Evolutionary conservation across 1,140 invertebrate genomes (phyloP).

Genomic region (Drosophila santomea): DNA sequence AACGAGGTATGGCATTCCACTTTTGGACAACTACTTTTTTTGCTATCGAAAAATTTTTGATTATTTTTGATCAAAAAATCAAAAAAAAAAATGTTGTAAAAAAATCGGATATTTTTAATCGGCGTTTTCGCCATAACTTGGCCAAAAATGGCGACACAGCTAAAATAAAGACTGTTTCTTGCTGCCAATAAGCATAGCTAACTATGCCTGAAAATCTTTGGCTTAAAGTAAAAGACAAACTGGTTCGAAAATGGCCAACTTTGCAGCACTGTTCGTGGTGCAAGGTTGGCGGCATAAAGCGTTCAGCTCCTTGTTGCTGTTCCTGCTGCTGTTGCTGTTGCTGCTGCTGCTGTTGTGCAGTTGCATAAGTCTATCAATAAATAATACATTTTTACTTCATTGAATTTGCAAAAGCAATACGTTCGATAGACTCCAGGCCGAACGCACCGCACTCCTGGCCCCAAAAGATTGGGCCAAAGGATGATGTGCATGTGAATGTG

Average conservation of each 20-base stretch:
- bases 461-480: neutral
- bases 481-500: neutral
- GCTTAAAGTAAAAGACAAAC: neutral
- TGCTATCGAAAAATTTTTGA: too few species aligned
- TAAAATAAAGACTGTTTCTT: too few species aligned
- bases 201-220: neutral
- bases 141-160: too few species aligned
- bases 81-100: too few species aligned
- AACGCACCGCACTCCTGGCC: conserved; percentile 9
- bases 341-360: conserved; percentile 39
- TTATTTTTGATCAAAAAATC: too few species aligned
- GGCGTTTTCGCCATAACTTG: too few species aligned
- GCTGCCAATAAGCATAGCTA: too few species aligned
- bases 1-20: too few species aligned
- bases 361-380: conserved; percentile 77
- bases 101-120: too few species aligned
- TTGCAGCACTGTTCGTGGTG: neutral
- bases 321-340: neutral
- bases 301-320: conserved; percentile 2
- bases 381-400: conserved; percentile 75
- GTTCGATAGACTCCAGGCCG: conserved; percentile 49
- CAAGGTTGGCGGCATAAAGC: conserved; percentile 9
- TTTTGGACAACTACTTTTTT: too few species aligned
- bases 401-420: conserved; percentile 71
- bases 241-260: neutral